A percentile compares a stretch with the other conserved stretches of the same genome.
These are phyloP conservation scores for Poecilia picta DNA, from an alignment of 2,797 vertebrate genomes.

Conservation along the genomic window DNA sequence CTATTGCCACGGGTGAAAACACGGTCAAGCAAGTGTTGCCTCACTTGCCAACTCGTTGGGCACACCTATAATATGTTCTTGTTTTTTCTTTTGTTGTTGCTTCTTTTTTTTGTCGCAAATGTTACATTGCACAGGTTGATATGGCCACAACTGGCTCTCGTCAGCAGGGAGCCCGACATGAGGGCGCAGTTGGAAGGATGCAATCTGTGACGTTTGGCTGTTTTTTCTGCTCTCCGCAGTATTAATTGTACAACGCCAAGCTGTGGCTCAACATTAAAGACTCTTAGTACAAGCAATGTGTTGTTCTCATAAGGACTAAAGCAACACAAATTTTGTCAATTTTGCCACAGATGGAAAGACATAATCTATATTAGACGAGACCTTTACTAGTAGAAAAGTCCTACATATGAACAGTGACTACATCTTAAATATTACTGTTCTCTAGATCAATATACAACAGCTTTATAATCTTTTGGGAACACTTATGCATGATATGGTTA, in stretches of 20 bases:
- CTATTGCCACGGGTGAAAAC: constrained; percentile 65
- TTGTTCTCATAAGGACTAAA: constrained; percentile 64
- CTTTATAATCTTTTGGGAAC: constrained; percentile 71
- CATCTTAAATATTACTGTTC: constrained; percentile 76
- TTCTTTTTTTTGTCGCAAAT: constrained; percentile 45
- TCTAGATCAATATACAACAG: constrained; percentile 76
- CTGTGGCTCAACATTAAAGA: constrained; percentile 56
- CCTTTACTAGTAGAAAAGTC: constrained; percentile 75
- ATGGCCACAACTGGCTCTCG: constrained; percentile 61
- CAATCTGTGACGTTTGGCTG: constrained; percentile 56
- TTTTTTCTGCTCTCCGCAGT: constrained; percentile 44
- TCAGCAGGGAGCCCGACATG: constrained; percentile 51
- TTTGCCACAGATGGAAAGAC: constrained; percentile 62
- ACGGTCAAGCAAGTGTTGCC: constrained; percentile 52
- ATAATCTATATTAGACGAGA: constrained; percentile 70
- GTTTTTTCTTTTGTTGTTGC: constrained; percentile 47
- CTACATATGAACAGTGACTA: constrained; percentile 78
- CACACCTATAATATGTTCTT: constrained; percentile 51
- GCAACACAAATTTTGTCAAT: constrained; percentile 63
- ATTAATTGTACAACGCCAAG: constrained; percentile 57
- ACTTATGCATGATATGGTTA: constrained; percentile 66
- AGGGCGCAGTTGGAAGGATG: constrained; percentile 70
- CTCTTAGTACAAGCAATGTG: constrained; percentile 60
- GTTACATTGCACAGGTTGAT: constrained; percentile 72
- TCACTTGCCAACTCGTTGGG: constrained; percentile 43